A percentile compares a stretch with the other conserved stretches of the same genome.
These are phyloP conservation scores for Alitta virens DNA, from an alignment of 2,888 invertebrate genomes.

Conservation along the genomic window DNA sequence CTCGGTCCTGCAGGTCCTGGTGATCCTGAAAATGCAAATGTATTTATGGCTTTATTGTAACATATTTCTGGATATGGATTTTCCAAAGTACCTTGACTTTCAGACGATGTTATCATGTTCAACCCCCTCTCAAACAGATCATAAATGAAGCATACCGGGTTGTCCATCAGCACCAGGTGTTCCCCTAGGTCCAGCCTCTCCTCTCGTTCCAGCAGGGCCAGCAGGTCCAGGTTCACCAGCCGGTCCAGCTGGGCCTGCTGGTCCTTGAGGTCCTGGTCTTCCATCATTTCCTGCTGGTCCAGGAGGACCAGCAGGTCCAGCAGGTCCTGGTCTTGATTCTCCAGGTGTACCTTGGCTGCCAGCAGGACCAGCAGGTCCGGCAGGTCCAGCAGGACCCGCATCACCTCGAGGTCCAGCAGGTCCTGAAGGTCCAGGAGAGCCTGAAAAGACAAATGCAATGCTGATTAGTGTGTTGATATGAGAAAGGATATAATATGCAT, in stretches of 20 bases:
- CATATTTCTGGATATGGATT: too few relatives aligned
- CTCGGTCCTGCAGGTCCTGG: slow-evolving; percentile 6
- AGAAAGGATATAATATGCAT: too few relatives aligned
- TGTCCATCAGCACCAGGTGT: slow-evolving; percentile 19
- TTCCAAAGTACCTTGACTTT: too few relatives aligned
- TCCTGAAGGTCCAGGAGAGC: slow-evolving; percentile 14
- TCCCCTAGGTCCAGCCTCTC: slow-evolving; percentile 13
- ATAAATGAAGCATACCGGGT: slow-evolving; percentile 13
- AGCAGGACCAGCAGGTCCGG: slow-evolving; percentile 9
- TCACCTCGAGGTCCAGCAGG: slow-evolving; percentile 20
- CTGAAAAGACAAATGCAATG: too few relatives aligned
- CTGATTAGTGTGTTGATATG: too few relatives aligned
- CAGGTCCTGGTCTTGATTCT: not conserved
- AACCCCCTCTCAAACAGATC: too few relatives aligned
- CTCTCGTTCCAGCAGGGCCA: slow-evolving; percentile 2
- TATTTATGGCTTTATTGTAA: too few relatives aligned
- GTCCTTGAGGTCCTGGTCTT: slow-evolving; percentile 1
- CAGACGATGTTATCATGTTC: too few relatives aligned
- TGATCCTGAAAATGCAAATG: slow-evolving; percentile 9
- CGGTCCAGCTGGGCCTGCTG: slow-evolving; percentile 1
- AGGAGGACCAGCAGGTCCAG: slow-evolving; percentile 5
- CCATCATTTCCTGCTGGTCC: slow-evolving; percentile 6
- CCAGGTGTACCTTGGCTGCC: slow-evolving; percentile 19
- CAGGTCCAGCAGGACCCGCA: slow-evolving; percentile 7
- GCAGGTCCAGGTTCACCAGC: slow-evolving; percentile 2